Evolutionary conservation across 2,888 invertebrate genomes (phyloP).

Genomic region (Minunthozetes semirufus): DNA sequence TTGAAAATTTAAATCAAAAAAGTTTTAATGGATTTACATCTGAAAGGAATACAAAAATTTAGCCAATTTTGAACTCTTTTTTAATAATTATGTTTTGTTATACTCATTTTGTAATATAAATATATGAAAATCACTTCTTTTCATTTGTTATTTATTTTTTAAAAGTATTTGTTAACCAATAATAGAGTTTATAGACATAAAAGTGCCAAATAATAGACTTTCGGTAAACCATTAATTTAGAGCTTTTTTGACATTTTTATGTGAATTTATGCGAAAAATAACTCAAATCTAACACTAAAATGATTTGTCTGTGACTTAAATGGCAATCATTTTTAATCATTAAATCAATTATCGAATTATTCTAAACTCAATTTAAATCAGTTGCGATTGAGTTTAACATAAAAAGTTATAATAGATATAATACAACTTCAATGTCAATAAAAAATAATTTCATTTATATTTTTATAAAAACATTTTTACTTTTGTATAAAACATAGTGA

Average conservation of each 20-base stretch:
- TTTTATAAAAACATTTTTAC: no score
- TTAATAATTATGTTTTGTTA: not conserved
- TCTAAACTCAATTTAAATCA: no score
- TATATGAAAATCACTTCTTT: not conserved
- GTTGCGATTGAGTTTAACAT: no score
- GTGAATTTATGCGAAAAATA: not conserved
- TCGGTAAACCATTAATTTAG: not conserved
- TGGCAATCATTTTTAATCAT: not conserved
- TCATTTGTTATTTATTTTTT: not conserved
- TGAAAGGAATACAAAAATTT: not conserved
- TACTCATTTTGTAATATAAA: not conserved
- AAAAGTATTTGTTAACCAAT: not conserved
- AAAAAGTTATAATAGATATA: no score
- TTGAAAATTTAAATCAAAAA: conserved; percentile 1
- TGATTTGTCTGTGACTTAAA: not conserved
- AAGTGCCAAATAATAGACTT: conserved; percentile 14
- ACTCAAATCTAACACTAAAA: not conserved
- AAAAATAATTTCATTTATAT: no score
- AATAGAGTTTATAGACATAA: not conserved
- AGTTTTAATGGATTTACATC: not conserved
- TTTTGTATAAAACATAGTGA: no score
- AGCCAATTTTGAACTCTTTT: not conserved
- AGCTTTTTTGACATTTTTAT: conserved; percentile 13
- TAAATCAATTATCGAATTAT: not conserved
- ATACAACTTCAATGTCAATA: no score